Conservation (phyloP, 2,113 vertebrate species). For the Ovis aries region ARS-UI_Ramb_v3.0 NC_056056.1:66800001-66800500, state of each 20-base stretch:
- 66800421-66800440: background rate
- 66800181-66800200: background rate
- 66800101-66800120: background rate
- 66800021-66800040: fast-evolving
- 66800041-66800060: background rate
- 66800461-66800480: background rate
- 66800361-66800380: background rate
- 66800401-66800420: background rate
- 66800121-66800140: background rate
- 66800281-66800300: background rate
- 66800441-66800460: background rate
- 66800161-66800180: background rate
- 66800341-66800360: background rate
- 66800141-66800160: background rate
- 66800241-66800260: background rate
- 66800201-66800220: fast-evolving
- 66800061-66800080: background rate
- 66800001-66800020: background rate
- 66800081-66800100: background rate
- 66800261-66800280: background rate
- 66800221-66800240: background rate
- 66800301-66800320: background rate
- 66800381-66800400: background rate
- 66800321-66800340: background rate
- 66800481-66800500: background rate